Percentiles rank a stretch among this genome's conserved stretches.
These are phyloP conservation scores for Polymixis lichenea DNA, from an alignment of 2,888 invertebrate genomes.

Conservation along the genomic window DNA sequence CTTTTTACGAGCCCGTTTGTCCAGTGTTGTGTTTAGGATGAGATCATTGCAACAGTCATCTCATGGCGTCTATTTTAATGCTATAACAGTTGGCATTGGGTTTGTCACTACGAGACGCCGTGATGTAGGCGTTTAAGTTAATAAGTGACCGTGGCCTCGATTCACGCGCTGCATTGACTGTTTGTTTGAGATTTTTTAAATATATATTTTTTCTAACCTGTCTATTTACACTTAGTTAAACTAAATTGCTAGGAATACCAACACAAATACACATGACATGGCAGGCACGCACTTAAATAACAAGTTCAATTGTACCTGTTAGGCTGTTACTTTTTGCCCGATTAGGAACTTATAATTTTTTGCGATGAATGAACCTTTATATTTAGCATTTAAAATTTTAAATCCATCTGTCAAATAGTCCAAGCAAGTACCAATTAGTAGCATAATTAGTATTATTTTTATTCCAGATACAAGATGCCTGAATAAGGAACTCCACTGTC, in stretches of 20 bases:
- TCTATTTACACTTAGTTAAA: constrained; percentile 16
- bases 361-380: too few species aligned
- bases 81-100: constrained; percentile 69
- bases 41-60: constrained; percentile 66
- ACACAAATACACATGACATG: too few species aligned
- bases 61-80: constrained; percentile 70
- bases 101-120: constrained; percentile 69
- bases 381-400: too few species aligned
- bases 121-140: constrained; percentile 78
- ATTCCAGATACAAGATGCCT: constrained; percentile 79
- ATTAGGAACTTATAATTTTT: not conserved
- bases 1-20: constrained; percentile 62
- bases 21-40: constrained; percentile 63
- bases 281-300: not conserved
- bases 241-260: constrained; percentile 15
- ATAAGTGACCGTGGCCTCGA: constrained; percentile 83
- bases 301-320: too few species aligned
- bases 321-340: too few species aligned
- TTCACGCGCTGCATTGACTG: constrained; percentile 65
- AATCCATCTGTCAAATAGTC: too few species aligned
- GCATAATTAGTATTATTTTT: constrained; percentile 37
- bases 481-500: constrained; percentile 39
- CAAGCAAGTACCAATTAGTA: too few species aligned
- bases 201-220: constrained; percentile 13
- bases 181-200: constrained; percentile 49